Evolutionary conservation across 2,888 invertebrate species (phyloP).

Genomic region (Clanis bilineata): DNA sequence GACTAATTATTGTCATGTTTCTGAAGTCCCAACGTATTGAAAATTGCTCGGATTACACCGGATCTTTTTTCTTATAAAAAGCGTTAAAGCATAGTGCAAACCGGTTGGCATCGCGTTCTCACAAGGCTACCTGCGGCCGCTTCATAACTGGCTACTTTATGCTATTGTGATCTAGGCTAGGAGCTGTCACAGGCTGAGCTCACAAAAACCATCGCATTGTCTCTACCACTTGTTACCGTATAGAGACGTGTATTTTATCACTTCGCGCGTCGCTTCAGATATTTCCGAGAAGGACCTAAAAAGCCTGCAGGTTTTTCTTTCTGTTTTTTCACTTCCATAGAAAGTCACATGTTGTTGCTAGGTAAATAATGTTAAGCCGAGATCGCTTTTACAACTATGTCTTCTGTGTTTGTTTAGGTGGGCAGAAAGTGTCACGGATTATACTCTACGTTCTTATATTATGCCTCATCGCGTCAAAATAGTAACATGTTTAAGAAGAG

Average conservation of each 20-base stretch:
- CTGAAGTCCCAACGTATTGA: slow-evolving; percentile 41
- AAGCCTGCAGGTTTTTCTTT: slow-evolving; percentile 30
- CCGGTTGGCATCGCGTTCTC: slow-evolving; percentile 66
- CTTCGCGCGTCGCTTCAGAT: slow-evolving; percentile 54
- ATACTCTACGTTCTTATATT: background rate
- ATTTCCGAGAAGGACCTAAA: slow-evolving; percentile 56
- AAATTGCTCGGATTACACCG: slow-evolving; percentile 49
- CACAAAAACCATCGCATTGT: slow-evolving; percentile 75
- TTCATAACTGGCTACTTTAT: slow-evolving; percentile 78
- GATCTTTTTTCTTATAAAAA: slow-evolving; percentile 66
- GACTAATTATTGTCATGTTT: slow-evolving; percentile 29
- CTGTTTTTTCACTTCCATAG: slow-evolving; percentile 20
- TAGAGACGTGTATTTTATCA: slow-evolving; percentile 58
- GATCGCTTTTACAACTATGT: slow-evolving; percentile 8
- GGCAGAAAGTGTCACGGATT: background rate
- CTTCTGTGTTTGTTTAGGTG: background rate
- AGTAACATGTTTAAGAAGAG: background rate
- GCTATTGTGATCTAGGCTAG: slow-evolving; percentile 78
- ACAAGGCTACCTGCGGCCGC: slow-evolving; percentile 52
- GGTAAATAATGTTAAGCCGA: slow-evolving; percentile 34
- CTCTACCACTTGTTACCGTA: slow-evolving; percentile 64
- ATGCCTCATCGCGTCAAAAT: background rate
- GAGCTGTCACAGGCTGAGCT: slow-evolving; percentile 51
- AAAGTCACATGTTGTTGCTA: slow-evolving; percentile 32
- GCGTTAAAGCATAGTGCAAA: slow-evolving; percentile 59